Evolutionary conservation across 2,888 invertebrate species (phyloP).

Genomic region (Drosophila macrospina): DNA sequence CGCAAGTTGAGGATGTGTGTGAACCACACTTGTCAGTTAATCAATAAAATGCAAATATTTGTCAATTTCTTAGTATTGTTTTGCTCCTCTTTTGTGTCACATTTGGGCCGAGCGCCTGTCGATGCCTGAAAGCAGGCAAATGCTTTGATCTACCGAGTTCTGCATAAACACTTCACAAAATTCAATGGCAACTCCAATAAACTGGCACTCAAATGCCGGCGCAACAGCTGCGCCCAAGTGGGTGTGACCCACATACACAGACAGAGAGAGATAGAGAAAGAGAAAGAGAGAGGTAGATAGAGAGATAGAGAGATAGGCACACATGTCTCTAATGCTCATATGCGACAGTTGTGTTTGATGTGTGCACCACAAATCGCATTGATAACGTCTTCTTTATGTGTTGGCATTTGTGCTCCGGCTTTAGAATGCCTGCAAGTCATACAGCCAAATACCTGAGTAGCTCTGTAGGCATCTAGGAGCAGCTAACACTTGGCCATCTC

Average conservation of each 20-base stretch:
- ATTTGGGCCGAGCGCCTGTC: slow-evolving; percentile 5
- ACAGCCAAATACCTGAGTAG: not conserved
- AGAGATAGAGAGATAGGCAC: not conserved
- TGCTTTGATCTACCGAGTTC: slow-evolving; percentile 63
- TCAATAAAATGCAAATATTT: slow-evolving; percentile 78
- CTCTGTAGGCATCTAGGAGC: not conserved
- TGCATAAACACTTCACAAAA: slow-evolving; percentile 72
- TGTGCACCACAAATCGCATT: slow-evolving; percentile 55
- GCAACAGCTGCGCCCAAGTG: slow-evolving; percentile 56
- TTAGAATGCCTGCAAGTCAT: too few relatives aligned
- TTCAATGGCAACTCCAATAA: slow-evolving; percentile 63
- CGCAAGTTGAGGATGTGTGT: slow-evolving; percentile 18
- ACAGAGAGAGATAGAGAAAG: not conserved
- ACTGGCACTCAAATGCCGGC: slow-evolving; percentile 45
- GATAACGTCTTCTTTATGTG: slow-evolving; percentile 39
- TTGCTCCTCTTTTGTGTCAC: slow-evolving; percentile 47
- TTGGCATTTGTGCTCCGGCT: slow-evolving; percentile 12
- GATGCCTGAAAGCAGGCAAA: slow-evolving; percentile 8
- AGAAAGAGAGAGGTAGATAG: too few relatives aligned
- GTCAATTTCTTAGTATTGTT: slow-evolving; percentile 55
- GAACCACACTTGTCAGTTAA: slow-evolving; percentile 68
- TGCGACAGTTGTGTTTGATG: slow-evolving; percentile 63
- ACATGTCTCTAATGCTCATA: slow-evolving; percentile 27
- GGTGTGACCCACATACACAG: slow-evolving; percentile 30
- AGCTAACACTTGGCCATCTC: not conserved